Evolutionary conservation across 2,797 vertebrate species (phyloP).

Genomic region (Amblyraja radiata): DNA sequence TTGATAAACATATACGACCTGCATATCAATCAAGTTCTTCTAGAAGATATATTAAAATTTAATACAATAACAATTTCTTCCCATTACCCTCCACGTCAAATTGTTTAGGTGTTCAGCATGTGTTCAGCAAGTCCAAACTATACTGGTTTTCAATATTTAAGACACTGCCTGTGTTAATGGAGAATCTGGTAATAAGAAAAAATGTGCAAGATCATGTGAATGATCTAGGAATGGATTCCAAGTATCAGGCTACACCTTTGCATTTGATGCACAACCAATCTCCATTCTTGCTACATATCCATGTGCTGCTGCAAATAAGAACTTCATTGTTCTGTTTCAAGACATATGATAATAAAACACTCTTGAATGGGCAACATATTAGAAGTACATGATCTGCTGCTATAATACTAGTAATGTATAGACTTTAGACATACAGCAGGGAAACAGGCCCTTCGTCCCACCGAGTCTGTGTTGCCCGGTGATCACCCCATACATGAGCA

Average conservation of each 20-base stretch:
- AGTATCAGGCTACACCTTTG: background rate
- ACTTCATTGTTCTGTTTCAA: too few relatives aligned
- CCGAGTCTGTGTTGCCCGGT: too few relatives aligned
- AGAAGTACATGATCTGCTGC: background rate
- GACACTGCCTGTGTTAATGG: background rate
- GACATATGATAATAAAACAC: too few relatives aligned
- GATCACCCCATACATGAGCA: too few relatives aligned
- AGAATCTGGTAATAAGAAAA: background rate
- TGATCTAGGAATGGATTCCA: background rate
- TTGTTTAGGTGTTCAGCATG: background rate
- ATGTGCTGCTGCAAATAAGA: too few relatives aligned
- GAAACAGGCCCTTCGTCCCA: too few relatives aligned
- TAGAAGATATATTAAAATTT: background rate
- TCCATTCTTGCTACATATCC: too few relatives aligned
- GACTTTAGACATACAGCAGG: too few relatives aligned
- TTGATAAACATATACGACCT: background rate
- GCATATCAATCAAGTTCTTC: background rate
- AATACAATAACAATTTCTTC: background rate
- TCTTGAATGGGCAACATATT: background rate
- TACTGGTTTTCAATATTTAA: background rate
- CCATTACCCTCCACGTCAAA: background rate
- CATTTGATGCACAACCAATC: too few relatives aligned
- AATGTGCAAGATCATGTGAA: background rate
- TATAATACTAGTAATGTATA: background rate
- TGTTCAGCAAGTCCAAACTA: background rate